Base-by-base conservation (phyloP, 2,113 vertebrate genomes). In the Prionailurus viverrinus region DNA sequence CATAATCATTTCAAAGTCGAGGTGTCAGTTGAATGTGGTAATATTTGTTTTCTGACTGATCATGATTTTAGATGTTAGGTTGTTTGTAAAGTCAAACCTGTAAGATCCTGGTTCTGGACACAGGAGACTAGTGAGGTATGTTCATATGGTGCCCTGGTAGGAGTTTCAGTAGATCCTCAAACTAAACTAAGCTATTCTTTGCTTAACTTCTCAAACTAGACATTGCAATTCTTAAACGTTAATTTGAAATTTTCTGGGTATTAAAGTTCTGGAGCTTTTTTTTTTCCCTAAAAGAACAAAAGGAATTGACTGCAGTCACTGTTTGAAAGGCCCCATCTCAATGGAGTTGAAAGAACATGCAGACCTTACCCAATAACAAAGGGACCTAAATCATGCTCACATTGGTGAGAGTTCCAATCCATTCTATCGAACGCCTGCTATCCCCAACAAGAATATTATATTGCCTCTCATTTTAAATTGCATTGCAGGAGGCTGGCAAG, bases 381-480 rank as follows among this genome's bases (percentile, higher is more conserved):
- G 53, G 4, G 2, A 68, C 36, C 85, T 71, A 96, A 88, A 98
- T 97, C 87, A 97, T 80, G 51, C 58, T 96, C 71, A 68, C 48
- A 69, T 27, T 96, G 89, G 86, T 0, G 0, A 94, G 81, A 83
- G 65, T 94, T 89, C 87, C 85, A 94, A 58, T 95, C 92, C 89
- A 45, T 98, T 97, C 97, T 98, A 97, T 76, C 86, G 96, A 97
- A 95, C n/a, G 0, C 0, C 74, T 92, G 68, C 65, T 96, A 69
- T 92, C 91, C 81, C 58, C 96, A 94, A 92, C 69, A 82, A 97
- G 80, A 96, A 78, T 92, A 84, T 95, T 98, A 51, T 92, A 93
- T 98, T 92, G 94, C 94, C 87, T 98, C 3, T 97, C 82, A 82
- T 89, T 61, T 94, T 95, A 97, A 92, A 97, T 96, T 95, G 85